A percentile compares a stretch with the other conserved stretches of the same genome.
Evolutionary conservation across 2,888 invertebrate species (phyloP).

Genomic region (Marasmarcha lunaedactyla): DNA sequence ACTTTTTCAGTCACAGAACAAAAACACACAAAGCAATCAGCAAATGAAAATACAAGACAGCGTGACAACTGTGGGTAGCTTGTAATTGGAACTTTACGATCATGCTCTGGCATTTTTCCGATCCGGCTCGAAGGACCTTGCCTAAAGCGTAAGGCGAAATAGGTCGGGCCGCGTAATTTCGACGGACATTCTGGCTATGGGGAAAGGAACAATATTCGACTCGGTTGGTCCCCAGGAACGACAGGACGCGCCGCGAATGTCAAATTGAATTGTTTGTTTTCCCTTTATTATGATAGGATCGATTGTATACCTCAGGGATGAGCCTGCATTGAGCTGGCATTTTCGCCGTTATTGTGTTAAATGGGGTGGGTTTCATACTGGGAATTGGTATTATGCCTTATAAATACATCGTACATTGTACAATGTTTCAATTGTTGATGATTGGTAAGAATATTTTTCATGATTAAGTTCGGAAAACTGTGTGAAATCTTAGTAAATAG

Average conservation of each 20-base stretch:
- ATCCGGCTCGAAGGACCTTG: slow-evolving; percentile 9
- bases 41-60: slow-evolving; percentile 27
- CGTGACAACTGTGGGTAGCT: slow-evolving; percentile 30
- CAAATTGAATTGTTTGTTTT: slow-evolving; percentile 51
- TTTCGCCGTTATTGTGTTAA: slow-evolving; percentile 11
- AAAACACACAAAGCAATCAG: slow-evolving; percentile 15
- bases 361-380: too few species aligned
- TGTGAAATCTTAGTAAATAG: too few species aligned
- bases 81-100: slow-evolving; percentile 57
- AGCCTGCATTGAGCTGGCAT: slow-evolving; percentile 35
- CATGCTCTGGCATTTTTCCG: slow-evolving; percentile 47
- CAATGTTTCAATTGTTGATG: too few species aligned
- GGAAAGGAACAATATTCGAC: slow-evolving; percentile 49
- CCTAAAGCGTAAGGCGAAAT: slow-evolving; percentile 37
- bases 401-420: too few species aligned
- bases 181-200: slow-evolving; percentile 36
- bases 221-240: slow-evolving; percentile 39
- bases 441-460: too few species aligned
- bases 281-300: slow-evolving; percentile 34
- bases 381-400: too few species aligned
- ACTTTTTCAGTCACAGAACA: slow-evolving; percentile 1
- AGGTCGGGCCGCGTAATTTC: slow-evolving; percentile 54
- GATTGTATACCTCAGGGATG: slow-evolving; percentile 34
- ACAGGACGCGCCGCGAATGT: slow-evolving; percentile 46
- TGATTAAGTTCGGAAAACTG: too few species aligned